These are phyloP conservation scores for Nycticebus coucang DNA, from an alignment of 2,113 vertebrate species.

Conservation along the genomic window DNA sequence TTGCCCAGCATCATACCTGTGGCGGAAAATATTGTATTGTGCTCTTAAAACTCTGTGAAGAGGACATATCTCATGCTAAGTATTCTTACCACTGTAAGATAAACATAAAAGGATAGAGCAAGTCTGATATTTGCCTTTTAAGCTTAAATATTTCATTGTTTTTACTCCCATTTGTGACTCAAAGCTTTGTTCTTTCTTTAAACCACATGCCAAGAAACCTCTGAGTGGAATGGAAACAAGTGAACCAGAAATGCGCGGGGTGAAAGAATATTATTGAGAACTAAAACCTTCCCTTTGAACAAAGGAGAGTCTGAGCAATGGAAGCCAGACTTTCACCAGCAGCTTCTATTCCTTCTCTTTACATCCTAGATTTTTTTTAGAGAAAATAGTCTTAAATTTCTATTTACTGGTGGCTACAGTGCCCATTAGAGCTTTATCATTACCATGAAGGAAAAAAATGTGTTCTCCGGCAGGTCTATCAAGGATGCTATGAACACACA, in stretches of 20 bases:
- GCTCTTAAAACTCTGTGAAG: not conserved
- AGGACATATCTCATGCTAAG: not conserved
- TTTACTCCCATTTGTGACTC: slow-evolving; percentile 38
- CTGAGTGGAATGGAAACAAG: slow-evolving; percentile 5
- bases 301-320: slow-evolving; percentile 17
- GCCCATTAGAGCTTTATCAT: not conserved
- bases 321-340: not conserved
- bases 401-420: not conserved
- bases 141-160: slow-evolving; percentile 35
- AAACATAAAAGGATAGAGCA: not conserved
- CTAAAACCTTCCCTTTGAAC: slow-evolving; percentile 38
- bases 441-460: not conserved
- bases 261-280: slow-evolving; percentile 14
- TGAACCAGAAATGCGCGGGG: slow-evolving; percentile 31
- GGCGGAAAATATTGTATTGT: not conserved
- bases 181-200: slow-evolving; percentile 30
- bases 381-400: not conserved
- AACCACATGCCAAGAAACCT: slow-evolving; percentile 12
- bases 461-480: not conserved
- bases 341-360: not conserved
- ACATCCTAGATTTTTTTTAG: not conserved
- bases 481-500: too few relatives aligned
- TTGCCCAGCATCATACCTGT: not conserved
- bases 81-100: not conserved
- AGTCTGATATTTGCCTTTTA: slow-evolving; percentile 29